Conservation (phyloP, 2,888 invertebrate species). For the Eupelmus urozonus region DNA sequence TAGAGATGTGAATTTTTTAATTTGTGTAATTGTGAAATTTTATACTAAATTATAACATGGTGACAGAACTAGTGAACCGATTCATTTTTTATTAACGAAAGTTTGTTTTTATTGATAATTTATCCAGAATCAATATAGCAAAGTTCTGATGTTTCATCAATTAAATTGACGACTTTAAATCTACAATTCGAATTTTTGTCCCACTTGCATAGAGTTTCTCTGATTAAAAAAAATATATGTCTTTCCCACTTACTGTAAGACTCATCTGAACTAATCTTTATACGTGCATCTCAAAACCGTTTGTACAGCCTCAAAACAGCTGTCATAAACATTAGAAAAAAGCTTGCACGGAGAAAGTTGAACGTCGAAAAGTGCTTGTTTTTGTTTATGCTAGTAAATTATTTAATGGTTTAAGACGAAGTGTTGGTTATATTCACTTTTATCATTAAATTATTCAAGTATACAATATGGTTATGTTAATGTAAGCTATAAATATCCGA, state of each 20-base stretch:
- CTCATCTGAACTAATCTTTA: no score
- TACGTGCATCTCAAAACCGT: background rate
- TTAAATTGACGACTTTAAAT: conserved; percentile 4
- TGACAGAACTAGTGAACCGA: no score
- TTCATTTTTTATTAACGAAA: background rate
- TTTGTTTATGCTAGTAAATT: conserved; percentile 33
- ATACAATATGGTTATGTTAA: no score
- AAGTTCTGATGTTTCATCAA: background rate
- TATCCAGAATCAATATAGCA: background rate
- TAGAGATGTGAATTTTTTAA: no score
- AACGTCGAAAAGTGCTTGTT: background rate
- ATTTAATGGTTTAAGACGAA: no score
- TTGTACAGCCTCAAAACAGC: background rate
- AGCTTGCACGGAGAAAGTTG: no score
- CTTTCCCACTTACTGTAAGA: conserved; percentile 5
- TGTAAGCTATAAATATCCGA: no score
- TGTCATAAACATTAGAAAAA: background rate
- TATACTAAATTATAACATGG: no score
- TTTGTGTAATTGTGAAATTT: no score
- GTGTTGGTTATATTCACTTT: no score
- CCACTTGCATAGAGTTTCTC: conserved; percentile 8
- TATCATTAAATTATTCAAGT: no score
- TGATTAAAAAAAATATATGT: conserved; percentile 1
- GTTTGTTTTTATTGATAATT: background rate
- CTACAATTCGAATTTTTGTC: conserved; percentile 8